Base-by-base conservation (phyloP, 2,888 invertebrate species). In the Macrophya alboannulata region DNA sequence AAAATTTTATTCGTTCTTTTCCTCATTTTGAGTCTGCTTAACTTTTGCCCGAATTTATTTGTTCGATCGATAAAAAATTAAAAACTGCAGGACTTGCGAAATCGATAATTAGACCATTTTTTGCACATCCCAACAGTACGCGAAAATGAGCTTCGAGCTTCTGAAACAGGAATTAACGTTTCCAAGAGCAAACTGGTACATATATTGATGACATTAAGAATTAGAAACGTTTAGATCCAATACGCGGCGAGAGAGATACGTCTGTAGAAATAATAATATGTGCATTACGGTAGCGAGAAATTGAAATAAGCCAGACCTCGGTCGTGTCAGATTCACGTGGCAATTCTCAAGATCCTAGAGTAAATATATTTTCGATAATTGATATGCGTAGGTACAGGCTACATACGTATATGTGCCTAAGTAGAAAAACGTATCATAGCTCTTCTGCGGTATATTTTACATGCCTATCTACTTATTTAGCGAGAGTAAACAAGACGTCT, bases 391-490 rank as follows among this genome's bases (percentile, higher is more conserved):
- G n/a, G n/a, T n/a, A 55, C 8, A 2, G 31, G 3, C 31, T 31
- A 31, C 31, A 31, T 31, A 31, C 31, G 31, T 55, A 55, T n/a
- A n/a, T n/a, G n/a, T 8, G n/a, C 17, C 8, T 74, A 45, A 10
- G 12, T 15, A 17, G 15, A 74, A 17, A 4, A n/a, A 17, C 48
- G 45, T 48, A 45, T 25, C 45, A 74, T n/a, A 74, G 21, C 45
- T 74, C 15, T 74, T 48, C 74, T 45, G 21, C 25, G 45, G 74
- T 74, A 37, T 68, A 68, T 37, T 68, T 37, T 68, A 68, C 37
- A 31, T 31, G 31, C 3, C 31, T 31, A 31, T n/a, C 72, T 45
- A 74, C 45, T n/a, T n/a, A n/a, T 74, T 74, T 45, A 48, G 10
- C 25, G 21, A 74, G 45, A 45, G 74, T 43, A 45, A 74, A 45